phyloP scores from a whole-genome alignment of 2,113 vertebrate species.

The Trichechus manatus region DNA sequence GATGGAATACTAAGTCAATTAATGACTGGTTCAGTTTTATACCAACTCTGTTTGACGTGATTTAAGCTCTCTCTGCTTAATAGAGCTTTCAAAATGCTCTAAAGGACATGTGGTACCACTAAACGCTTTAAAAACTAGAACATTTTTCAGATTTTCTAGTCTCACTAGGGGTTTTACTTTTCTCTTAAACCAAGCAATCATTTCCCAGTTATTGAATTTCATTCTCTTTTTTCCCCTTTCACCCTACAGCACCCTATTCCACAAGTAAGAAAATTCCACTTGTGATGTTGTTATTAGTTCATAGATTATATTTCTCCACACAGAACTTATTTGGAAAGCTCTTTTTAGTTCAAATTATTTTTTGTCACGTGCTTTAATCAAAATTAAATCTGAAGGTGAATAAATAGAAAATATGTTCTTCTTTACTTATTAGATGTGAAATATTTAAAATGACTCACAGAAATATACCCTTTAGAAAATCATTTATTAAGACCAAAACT shows the following conservation, averaged over 20 bases:
- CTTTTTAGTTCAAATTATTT: conserved; percentile 43
- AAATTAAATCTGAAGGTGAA: neutral
- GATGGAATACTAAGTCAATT: neutral
- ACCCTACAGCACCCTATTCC: neutral
- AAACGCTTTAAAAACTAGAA: neutral
- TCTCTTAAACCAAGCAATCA: conserved; percentile 54
- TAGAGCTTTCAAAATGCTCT: neutral
- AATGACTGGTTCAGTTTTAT: neutral
- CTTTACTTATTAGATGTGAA: neutral
- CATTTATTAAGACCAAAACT: neutral
- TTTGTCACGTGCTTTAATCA: neutral
- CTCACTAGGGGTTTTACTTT: neutral
- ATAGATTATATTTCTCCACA: conserved; percentile 29
- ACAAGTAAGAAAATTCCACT: conserved; percentile 67
- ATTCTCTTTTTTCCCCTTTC: conserved; percentile 56
- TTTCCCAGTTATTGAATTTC: conserved; percentile 61
- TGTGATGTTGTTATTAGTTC: neutral
- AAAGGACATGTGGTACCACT: neutral
- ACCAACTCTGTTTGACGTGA: neutral
- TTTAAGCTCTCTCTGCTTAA: neutral
- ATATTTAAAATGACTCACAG: neutral
- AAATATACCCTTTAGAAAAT: neutral
- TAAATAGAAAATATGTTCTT: neutral
- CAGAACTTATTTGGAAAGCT: conserved; percentile 21
- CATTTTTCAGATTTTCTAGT: neutral